phyloP scores from a whole-genome alignment of 2,888 invertebrate genomes.

The Eretmocerus hayati region DNA sequence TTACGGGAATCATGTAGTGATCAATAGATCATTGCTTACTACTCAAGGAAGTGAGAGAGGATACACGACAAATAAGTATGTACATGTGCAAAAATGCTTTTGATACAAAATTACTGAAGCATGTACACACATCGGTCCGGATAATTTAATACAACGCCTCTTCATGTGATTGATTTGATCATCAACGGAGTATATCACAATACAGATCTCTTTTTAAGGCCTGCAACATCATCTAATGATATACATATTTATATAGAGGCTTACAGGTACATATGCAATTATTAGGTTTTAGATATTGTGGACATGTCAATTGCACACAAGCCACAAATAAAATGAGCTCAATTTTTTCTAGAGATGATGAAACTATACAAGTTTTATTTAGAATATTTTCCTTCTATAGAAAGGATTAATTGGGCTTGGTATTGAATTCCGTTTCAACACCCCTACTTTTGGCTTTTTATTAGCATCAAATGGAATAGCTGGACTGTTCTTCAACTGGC shows the following conservation, averaged over 20 bases:
- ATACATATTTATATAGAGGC: not conserved
- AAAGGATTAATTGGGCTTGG: conserved; percentile 74
- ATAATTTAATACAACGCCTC: no score
- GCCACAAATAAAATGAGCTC: not conserved
- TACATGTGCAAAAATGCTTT: no score
- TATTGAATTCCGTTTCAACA: conserved; percentile 62
- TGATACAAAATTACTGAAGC: no score
- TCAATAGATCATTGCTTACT: no score
- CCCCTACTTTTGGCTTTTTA: conserved; percentile 62
- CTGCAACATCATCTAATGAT: not conserved
- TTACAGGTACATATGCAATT: not conserved
- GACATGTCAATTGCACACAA: not conserved
- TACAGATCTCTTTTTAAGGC: not conserved
- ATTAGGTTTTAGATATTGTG: not conserved
- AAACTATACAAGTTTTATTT: not conserved
- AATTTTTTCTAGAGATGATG: not conserved
- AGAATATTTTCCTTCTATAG: conserved; percentile 50
- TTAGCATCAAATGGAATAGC: conserved; percentile 68
- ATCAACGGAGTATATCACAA: not conserved
- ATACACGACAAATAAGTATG: no score
- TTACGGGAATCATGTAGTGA: no score
- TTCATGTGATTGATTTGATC: not conserved
- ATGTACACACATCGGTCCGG: no score
- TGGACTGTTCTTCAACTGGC: conserved; percentile 64
- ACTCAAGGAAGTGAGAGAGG: no score